Conservation (phyloP, 2,888 invertebrate genomes). For the Nephrocerus scutellatus region DNA sequence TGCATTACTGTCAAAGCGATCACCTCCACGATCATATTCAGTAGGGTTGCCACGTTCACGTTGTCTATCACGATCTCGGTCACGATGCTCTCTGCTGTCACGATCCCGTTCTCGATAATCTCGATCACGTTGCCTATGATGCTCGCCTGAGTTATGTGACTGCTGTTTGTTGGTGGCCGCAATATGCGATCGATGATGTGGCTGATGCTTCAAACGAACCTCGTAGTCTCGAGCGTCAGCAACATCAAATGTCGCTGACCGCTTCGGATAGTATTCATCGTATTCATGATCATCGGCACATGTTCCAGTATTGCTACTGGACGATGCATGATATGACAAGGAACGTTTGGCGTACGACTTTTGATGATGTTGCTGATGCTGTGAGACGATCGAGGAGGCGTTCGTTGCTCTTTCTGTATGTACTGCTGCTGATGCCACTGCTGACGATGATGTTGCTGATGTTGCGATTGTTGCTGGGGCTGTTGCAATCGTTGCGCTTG, state of each 20-base stretch:
- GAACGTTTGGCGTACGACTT: slow-evolving; percentile 24
- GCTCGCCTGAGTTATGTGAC: no score
- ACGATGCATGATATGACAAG: slow-evolving; percentile 23
- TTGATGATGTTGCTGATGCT: slow-evolving; percentile 23
- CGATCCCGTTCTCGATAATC: slow-evolving; percentile 1
- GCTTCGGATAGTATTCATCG: slow-evolving; percentile 43
- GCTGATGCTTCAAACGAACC: slow-evolving; percentile 41
- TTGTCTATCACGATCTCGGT: slow-evolving; percentile 25
- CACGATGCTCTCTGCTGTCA: slow-evolving; percentile 19
- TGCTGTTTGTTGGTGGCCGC: slow-evolving; percentile 24
- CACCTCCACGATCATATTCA: not conserved
- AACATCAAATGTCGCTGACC: slow-evolving; percentile 43
- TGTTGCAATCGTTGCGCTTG: slow-evolving; percentile 32
- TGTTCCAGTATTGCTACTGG: slow-evolving; percentile 24
- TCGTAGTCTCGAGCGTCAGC: slow-evolving; percentile 44
- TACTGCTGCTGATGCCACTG: slow-evolving; percentile 29
- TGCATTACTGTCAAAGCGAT: slow-evolving; percentile 10
- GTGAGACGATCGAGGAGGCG: slow-evolving; percentile 18
- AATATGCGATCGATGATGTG: slow-evolving; percentile 32
- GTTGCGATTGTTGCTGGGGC: slow-evolving; percentile 27
- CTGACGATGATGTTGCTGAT: slow-evolving; percentile 5
- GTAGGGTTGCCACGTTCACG: slow-evolving; percentile 32
- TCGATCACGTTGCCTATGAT: slow-evolving; percentile 11
- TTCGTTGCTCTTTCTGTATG: slow-evolving; percentile 21
- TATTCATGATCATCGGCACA: slow-evolving; percentile 44